These are phyloP conservation scores for Scaptodrosophila lebanonensis DNA, from an alignment of 1,140 invertebrate genomes.

Conservation along the genomic window DNA sequence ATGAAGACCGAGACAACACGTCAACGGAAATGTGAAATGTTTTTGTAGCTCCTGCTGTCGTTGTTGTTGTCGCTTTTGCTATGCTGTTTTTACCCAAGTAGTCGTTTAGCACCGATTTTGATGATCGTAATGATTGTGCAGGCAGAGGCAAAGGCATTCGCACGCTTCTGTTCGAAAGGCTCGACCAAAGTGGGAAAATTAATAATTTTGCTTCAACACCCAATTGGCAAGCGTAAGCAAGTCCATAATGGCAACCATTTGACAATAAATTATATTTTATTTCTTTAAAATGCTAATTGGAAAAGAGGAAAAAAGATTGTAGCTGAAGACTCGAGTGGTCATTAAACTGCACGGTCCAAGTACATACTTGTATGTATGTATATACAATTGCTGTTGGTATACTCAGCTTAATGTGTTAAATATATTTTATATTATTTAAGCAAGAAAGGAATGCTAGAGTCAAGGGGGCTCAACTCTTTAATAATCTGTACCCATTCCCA, in stretches of 20 bases:
- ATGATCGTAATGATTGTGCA: constrained; percentile 69
- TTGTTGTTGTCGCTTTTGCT: background rate
- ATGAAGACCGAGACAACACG: constrained; percentile 66
- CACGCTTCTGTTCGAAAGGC: constrained; percentile 24
- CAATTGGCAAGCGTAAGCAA: constrained; percentile 39
- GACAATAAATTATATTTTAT: constrained; percentile 76
- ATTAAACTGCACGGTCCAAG: too few species aligned
- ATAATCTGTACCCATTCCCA: too few species aligned
- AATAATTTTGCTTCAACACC: constrained; percentile 73
- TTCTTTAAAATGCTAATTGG: constrained; percentile 65
- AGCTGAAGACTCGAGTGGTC: too few species aligned
- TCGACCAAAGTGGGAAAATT: constrained; percentile 55
- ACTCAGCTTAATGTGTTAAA: too few species aligned
- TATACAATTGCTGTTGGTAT: too few species aligned
- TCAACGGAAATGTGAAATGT: constrained; percentile 38
- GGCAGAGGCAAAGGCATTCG: constrained; percentile 31
- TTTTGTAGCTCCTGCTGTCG: constrained; percentile 16
- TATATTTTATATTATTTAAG: too few species aligned
- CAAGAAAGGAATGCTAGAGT: too few species aligned
- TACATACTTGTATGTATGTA: too few species aligned
- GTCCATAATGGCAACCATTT: constrained; percentile 49
- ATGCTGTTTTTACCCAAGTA: constrained; percentile 1
- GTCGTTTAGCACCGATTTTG: constrained; percentile 69
- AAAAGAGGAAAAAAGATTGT: too few species aligned
- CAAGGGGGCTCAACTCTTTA: too few species aligned